These are phyloP conservation scores for Octodonta nipae DNA, from an alignment of 2,888 invertebrate species.

Conservation along the genomic window DNA sequence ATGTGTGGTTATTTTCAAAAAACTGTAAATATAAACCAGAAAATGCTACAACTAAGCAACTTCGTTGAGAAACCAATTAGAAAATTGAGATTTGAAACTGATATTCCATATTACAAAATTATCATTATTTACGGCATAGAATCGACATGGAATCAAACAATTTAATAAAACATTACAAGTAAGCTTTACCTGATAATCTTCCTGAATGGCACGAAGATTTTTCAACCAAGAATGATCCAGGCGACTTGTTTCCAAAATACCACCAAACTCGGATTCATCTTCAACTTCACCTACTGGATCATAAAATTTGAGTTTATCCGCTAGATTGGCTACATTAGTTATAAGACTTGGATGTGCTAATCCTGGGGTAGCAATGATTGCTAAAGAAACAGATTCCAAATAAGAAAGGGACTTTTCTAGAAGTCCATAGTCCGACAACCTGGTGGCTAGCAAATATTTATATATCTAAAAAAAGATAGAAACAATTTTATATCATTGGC, in stretches of 20 bases:
- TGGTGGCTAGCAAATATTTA: slow-evolving; percentile 68
- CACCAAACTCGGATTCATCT: slow-evolving; percentile 27
- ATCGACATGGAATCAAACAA: no score
- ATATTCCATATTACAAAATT: slow-evolving; percentile 2
- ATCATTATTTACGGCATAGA: no score
- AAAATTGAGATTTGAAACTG: background rate
- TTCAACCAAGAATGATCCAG: slow-evolving; percentile 47
- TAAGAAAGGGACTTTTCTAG: slow-evolving; percentile 71
- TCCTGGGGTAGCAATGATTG: slow-evolving; percentile 46
- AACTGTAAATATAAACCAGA: no score
- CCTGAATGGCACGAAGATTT: slow-evolving; percentile 36
- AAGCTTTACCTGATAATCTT: slow-evolving; percentile 35
- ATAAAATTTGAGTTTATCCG: slow-evolving; percentile 33
- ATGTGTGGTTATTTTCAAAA: no score
- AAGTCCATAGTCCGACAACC: slow-evolving; percentile 65
- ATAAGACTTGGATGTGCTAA: slow-evolving; percentile 41
- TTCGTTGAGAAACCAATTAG: background rate
- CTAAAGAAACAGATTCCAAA: slow-evolving; percentile 63
- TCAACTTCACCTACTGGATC: slow-evolving; percentile 29
- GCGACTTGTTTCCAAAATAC: slow-evolving; percentile 24
- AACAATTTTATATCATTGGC: no score
- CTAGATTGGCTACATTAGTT: slow-evolving; percentile 38
- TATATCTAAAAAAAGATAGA: slow-evolving; percentile 48
- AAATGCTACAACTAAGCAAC: background rate
- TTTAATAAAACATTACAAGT: no score